Conservation (phyloP, 1,140 invertebrate genomes). For the Drosophila insularis region DNA sequence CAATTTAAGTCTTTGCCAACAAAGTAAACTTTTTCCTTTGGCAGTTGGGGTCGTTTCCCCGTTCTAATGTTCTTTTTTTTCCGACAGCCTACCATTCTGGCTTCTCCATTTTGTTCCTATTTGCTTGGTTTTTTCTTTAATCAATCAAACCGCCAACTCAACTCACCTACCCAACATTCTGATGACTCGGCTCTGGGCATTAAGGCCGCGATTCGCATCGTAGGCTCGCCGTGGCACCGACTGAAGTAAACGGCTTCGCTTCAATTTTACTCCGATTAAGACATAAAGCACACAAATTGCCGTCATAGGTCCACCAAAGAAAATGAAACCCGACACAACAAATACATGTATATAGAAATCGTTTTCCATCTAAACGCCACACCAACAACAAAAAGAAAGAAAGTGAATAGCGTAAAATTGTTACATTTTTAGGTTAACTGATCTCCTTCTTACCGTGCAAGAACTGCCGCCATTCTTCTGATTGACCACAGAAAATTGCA, state of each 20-base stretch:
- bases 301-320: constrained; percentile 93
- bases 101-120: neutral
- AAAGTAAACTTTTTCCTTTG: constrained; percentile 35
- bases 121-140: constrained; percentile 36
- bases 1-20: constrained; percentile 53
- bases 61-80: neutral
- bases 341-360: constrained; percentile 88
- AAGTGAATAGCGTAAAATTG: constrained; percentile 11
- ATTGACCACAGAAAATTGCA: constrained; percentile 87
- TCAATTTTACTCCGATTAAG: constrained; percentile 89
- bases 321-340: constrained; percentile 91
- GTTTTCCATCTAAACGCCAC: constrained; percentile 83
- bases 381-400: neutral
- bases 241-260: constrained; percentile 82
- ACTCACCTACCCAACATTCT: constrained; percentile 86
- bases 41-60: neutral
- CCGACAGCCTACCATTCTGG: neutral
- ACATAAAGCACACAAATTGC: constrained; percentile 92
- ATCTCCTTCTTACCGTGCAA: constrained; percentile 74
- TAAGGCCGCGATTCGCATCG: constrained; percentile 69
- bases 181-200: constrained; percentile 85
- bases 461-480: constrained; percentile 82
- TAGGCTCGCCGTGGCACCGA: constrained; percentile 55
- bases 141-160: constrained; percentile 63
- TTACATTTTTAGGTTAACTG: neutral